Base-by-base conservation (phyloP, 2,888 invertebrate genomes). In the Thereva unica region DNA sequence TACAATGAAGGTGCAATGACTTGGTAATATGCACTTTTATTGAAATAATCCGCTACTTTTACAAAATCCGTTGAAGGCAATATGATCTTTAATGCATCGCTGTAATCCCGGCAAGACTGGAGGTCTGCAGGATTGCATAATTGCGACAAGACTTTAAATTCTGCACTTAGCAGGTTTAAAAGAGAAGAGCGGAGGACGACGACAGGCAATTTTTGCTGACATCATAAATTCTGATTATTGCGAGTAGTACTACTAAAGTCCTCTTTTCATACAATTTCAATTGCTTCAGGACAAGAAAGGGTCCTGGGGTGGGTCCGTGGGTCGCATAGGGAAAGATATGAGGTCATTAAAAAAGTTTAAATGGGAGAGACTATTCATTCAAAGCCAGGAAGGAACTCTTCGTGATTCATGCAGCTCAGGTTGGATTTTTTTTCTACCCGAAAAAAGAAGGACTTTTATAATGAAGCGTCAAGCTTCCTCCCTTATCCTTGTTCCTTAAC, bases 221-320 rank as follows among this genome's bases (percentile, higher is more conserved):
- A 59, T 47, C 49, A 47, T 49, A 38, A 59, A 45, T 59, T 49
- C 59, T 59, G 47, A 59, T 59, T 49, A 59, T 59, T 59, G 49
- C 49, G 59, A 47, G 23, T 23, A 23, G 23, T 23, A 23, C 23
- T 23, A 23, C 23, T 23, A 23, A 23, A 23, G 23, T 23, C 23
- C 47, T 57, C 45, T 38, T 35, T 59, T 59, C 57, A 59, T 47
- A 12, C 38, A 34, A 40, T 50, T 61, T 61, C 41, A 61, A 61
- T 49, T 50, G 61, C 23, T 23, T 23, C 23, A 23, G 41, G 41
- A 12, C 35, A 42, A 42, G 23, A 7, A 10, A 23, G 10, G 23
- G 12, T 0, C 8, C 37, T 9, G 10, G 61, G 61, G 40, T 34
- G 61, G 41, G 50, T 61, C 61, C 49, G n/a, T n/a, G 61, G 50